Evolutionary conservation across 2,797 vertebrate genomes (phyloP), one percentile per base, ranked within the genome.

Genomic region (Paramormyrops hopkinsi): DNA sequence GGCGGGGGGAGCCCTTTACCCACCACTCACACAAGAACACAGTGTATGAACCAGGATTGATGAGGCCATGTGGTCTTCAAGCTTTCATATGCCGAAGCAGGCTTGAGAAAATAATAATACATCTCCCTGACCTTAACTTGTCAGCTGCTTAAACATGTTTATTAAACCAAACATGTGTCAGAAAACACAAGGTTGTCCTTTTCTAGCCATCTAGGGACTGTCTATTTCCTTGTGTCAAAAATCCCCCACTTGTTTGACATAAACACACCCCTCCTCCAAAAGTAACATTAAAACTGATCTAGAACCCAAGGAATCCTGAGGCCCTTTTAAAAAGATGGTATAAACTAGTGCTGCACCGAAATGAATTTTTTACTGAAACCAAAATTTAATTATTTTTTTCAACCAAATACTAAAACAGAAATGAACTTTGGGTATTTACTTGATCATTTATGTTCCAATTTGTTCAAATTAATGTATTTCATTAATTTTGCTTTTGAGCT

Each of bases 11-110:
- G 91, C 91, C 33, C 25, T 41, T 29, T 33, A 33, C 88, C 88
- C 46, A 53, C n/a, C 5, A 33, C 85, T 95, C 94, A 95, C 93
- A 93, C 95, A 95, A 96, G 96, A 94, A 94, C 94, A 94, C 94
- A 93, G 25, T 94, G 93, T 94, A 95, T 95, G 95, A 95, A 93
- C 92, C 93, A 94, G 93, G 93, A 90, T 88, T 69, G 93, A 93
- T 96, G 95, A 96, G 93, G 94, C 93, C 93, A 93, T 82, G 91
- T 91, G 92, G 94, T 95, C 94, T 95, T 95, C 94, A 95, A 95
- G 96, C 95, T 53, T 53, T 37, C 29, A 54, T 22, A 51, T 48
- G 29, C 69, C 6, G 48, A 37, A n/a, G 29, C 53, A 56, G 11
- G 29, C 76, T 87, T 59, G 14, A 33, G 29, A 87, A 41, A 29